Evolutionary conservation across 2,113 vertebrate species (phyloP).

Genomic region (Gracilinanus agilis): DNA sequence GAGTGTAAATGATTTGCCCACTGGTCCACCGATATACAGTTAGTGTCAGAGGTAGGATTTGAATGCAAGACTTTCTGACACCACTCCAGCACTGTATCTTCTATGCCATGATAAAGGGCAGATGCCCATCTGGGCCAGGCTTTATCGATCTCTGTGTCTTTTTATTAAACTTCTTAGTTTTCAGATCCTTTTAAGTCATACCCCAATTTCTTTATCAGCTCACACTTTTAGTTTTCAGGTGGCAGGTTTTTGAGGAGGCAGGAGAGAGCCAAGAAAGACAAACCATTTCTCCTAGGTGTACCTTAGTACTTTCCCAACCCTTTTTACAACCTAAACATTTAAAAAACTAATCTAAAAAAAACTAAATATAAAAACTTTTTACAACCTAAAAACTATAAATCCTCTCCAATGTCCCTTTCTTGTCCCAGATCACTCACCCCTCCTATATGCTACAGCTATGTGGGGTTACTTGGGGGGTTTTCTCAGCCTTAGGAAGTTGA

Average conservation of each 20-base stretch:
- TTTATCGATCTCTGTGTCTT: not conserved
- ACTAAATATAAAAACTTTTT: no score
- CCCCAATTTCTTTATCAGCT: not conserved
- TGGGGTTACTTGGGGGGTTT: constrained; percentile 46
- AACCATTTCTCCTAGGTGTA: constrained; percentile 37
- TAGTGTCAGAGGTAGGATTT: not conserved
- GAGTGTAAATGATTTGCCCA: not conserved
- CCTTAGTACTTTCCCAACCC: not conserved
- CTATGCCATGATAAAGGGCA: not conserved
- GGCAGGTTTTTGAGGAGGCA: not conserved
- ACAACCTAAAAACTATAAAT: no score
- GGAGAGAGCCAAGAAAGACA: not conserved
- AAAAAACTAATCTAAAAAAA: no score
- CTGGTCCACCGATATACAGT: not conserved
- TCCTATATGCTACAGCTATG: constrained; percentile 12
- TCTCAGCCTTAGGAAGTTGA: constrained; percentile 7
- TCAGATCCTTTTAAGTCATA: not conserved
- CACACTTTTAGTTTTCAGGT: not conserved
- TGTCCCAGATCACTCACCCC: constrained; percentile 15
- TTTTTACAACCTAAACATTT: no score
- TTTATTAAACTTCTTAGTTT: not conserved
- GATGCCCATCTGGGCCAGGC: not conserved
- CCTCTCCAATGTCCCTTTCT: not conserved
- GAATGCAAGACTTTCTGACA: not conserved
- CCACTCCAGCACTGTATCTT: not conserved